phyloP scores from a whole-genome alignment of 2,113 vertebrate species.

The Notarius quadriscutis region DNA sequence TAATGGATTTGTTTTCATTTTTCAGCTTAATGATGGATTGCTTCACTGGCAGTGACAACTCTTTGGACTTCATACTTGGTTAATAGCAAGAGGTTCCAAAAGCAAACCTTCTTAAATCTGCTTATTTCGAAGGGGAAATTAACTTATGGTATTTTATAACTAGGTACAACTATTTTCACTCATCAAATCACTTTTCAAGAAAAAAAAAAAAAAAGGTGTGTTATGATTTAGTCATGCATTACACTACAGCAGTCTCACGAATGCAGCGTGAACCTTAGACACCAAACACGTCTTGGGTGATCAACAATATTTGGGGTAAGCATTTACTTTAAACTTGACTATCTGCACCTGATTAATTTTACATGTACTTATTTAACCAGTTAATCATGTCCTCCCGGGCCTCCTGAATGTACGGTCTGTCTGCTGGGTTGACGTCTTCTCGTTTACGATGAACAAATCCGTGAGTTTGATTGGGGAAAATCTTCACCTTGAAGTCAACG shows the following conservation, averaged over 20 bases:
- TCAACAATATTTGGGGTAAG: not conserved
- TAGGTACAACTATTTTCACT: not conserved
- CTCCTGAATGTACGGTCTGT: slow-evolving; percentile 81
- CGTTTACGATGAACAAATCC: slow-evolving; percentile 89
- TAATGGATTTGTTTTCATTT: slow-evolving; percentile 20
- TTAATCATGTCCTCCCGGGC: slow-evolving; percentile 84
- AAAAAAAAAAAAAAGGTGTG: no score
- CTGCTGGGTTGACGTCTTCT: slow-evolving; percentile 80
- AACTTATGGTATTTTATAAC: not conserved
- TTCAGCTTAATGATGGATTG: not conserved
- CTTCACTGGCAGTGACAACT: no score
- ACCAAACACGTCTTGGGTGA: not conserved
- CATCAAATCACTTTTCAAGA: not conserved
- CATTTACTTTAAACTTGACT: not conserved
- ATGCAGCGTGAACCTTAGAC: not conserved
- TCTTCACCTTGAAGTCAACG: slow-evolving; percentile 82
- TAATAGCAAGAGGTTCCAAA: not conserved
- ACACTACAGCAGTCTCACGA: not conserved
- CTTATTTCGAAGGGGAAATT: not conserved
- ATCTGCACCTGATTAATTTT: slow-evolving; percentile 26
- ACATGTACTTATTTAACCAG: slow-evolving; percentile 86
- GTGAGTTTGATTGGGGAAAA: slow-evolving; percentile 88
- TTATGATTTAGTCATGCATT: not conserved
- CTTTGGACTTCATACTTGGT: not conserved
- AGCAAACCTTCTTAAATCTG: not conserved